phyloP scores from a whole-genome alignment of 1,140 invertebrate genomes.

The Elysia chlorotica region DNA sequence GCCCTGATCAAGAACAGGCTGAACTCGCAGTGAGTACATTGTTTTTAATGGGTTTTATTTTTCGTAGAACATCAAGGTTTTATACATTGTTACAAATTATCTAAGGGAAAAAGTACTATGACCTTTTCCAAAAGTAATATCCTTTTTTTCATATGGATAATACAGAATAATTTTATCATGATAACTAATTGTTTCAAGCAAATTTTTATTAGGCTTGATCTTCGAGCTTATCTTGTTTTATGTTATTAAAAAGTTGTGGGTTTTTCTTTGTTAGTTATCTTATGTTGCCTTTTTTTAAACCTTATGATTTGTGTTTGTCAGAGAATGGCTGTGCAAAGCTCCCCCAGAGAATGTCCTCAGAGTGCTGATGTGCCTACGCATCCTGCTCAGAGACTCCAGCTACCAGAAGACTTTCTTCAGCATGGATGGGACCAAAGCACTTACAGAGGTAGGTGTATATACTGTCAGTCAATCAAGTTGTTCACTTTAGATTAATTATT shows the following conservation, averaged over 20 bases:
- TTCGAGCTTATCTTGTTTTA: neutral
- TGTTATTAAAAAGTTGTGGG: neutral
- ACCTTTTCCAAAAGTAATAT: neutral
- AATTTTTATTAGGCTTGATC: neutral
- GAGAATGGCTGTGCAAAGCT: conserved; percentile 51
- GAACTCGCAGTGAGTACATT: conserved; percentile 46
- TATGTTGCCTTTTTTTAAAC: neutral
- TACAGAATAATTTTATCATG: too few species aligned
- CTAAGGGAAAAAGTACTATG: neutral
- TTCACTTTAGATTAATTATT: conserved; percentile 16
- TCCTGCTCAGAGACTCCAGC: conserved; percentile 52
- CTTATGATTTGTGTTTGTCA: conserved; percentile 18
- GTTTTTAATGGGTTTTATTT: neutral
- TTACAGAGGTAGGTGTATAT: conserved; percentile 43
- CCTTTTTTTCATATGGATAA: neutral
- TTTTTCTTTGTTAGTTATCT: neutral
- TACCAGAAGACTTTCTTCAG: conserved; percentile 56
- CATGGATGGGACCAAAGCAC: conserved; percentile 41
- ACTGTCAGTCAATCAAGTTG: neutral
- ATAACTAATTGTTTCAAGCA: neutral
- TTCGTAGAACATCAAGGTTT: neutral
- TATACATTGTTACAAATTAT: neutral
- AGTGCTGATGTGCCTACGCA: conserved; percentile 55
- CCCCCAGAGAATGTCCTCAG: conserved; percentile 54
- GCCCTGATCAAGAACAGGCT: conserved; percentile 51